These are phyloP conservation scores for Pachliopta kotzebuea DNA, from an alignment of 2,888 invertebrate species.

Conservation along the genomic window DNA sequence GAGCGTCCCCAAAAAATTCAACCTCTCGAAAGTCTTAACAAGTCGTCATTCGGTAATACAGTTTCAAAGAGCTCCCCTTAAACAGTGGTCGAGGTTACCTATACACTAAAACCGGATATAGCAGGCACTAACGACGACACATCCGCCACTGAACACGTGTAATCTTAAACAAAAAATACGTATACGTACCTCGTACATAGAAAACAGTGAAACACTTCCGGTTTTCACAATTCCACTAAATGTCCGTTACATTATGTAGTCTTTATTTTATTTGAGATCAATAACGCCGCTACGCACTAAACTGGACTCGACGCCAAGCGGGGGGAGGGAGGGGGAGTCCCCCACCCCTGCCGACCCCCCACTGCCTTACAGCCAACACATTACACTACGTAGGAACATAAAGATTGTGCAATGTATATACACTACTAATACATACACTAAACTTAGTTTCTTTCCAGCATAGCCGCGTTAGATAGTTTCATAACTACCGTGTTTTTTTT, in stretches of 20 bases:
- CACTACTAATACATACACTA: slow-evolving; percentile 13
- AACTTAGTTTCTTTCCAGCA: slow-evolving; percentile 1
- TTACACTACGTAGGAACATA: slow-evolving; percentile 42
- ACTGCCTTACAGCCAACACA: slow-evolving; percentile 36
- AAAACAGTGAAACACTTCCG: slow-evolving; percentile 69
- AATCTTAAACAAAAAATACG: slow-evolving; percentile 39
- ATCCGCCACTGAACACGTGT: slow-evolving; percentile 40
- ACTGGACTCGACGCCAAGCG: slow-evolving; percentile 49
- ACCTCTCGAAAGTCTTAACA: slow-evolving; percentile 56
- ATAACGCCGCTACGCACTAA: slow-evolving; percentile 69
- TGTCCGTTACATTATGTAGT: slow-evolving; percentile 63
- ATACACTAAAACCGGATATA: slow-evolving; percentile 66
- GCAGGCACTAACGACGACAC: slow-evolving; percentile 75
- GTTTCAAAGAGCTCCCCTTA: slow-evolving; percentile 60
- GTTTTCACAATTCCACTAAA: slow-evolving; percentile 77
- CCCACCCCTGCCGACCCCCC: slow-evolving; percentile 30
- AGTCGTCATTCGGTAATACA: slow-evolving; percentile 67
- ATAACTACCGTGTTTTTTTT: neutral
- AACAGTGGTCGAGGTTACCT: slow-evolving; percentile 58
- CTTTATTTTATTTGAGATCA: slow-evolving; percentile 77
- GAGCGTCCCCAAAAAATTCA: slow-evolving; percentile 44
- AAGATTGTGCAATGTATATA: slow-evolving; percentile 24
- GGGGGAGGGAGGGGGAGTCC: slow-evolving; percentile 9
- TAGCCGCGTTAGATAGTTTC: neutral
- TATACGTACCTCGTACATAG: slow-evolving; percentile 67